A percentile compares a stretch with the other conserved stretches of the same genome.
phyloP scores from a whole-genome alignment of 2,797 vertebrate genomes.

The Chrosomus eos region DNA sequence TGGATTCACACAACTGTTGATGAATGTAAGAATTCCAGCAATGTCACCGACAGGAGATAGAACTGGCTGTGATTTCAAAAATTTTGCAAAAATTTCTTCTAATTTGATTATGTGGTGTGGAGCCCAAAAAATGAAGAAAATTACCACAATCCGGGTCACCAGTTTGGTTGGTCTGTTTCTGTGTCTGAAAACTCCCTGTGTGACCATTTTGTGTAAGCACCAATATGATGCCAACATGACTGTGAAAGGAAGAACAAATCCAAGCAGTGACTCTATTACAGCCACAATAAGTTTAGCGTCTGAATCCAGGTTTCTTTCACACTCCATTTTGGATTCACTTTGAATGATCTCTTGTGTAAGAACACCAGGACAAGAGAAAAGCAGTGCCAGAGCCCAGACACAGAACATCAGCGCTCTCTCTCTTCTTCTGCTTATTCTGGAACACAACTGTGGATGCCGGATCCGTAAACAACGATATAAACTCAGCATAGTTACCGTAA shows the following conservation, averaged over 20 bases:
- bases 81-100: constrained; percentile 2
- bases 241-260: constrained; percentile 58
- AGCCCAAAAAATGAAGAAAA: constrained; percentile 62
- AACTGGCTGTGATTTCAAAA: not conserved
- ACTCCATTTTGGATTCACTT: not conserved
- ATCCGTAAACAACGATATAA: constrained; percentile 56
- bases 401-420: constrained; percentile 44
- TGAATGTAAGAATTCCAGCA: constrained; percentile 51
- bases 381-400: constrained; percentile 46
- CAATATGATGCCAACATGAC: constrained; percentile 58
- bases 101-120: constrained; percentile 58
- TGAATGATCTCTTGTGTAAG: not conserved
- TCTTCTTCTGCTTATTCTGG: constrained; percentile 34
- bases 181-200: constrained; percentile 12
- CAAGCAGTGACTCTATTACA: constrained; percentile 52
- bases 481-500: constrained; percentile 56
- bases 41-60: not conserved
- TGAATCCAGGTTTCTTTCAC: constrained; percentile 33
- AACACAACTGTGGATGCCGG: constrained; percentile 34
- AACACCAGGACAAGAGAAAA: constrained; percentile 39
- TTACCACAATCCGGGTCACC: constrained; percentile 54
- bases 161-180: constrained; percentile 45
- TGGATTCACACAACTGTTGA: constrained; percentile 62
- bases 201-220: constrained; percentile 51
- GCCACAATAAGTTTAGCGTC: constrained; percentile 3